Base-by-base conservation (phyloP, 2,797 vertebrate genomes). In the Kryptolebias ocellatus region DNA sequence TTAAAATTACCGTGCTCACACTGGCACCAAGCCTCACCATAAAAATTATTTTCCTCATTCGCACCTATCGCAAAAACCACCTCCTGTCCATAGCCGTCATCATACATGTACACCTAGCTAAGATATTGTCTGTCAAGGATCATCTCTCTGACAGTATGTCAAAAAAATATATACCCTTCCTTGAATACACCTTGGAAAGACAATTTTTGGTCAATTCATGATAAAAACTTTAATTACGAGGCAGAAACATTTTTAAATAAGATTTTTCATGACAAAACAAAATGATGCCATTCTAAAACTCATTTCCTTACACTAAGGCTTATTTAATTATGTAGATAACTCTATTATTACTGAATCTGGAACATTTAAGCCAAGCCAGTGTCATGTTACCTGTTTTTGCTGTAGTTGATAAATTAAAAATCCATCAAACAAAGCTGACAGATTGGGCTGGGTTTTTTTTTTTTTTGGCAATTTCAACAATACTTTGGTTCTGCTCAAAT, bases 1-100 rank as follows among this genome's bases (percentile, higher is more conserved):
- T 87, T 73, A 67, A 89, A 90, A 91, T 90, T 84, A 89, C 80
- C 83, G 71, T 72, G 70, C 83, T 76, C 74, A 55, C 28, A 70
- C 59, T 76, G 72, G 78, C 67, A 56, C 71, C 44, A 78, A 64
- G 79, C 86, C 83, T 68, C 47, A 64, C 74, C 42, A 56, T 71
- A 47, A 78, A 58, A 85, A 83, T 78, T 28, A 81, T 82, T 85
- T 81, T 83, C 67, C 20, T 64, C 68, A 4, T 82, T 76, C 47
- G 61, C 42, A 62, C 74, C 74, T 14, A 49, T 84, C 74, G 76
- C 69, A 78, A 72, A 70, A 67, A 72, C 77, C 64, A 53, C 62
- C 68, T 53, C 67, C 57, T 34, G 24, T 31, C 54, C 18, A 11
- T 63, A 63, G 12, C 20, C 59, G 4, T 39, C 4, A 16, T 60